phyloP scores from a whole-genome alignment of 2,797 vertebrate species.

The Paguma larvata region DNA sequence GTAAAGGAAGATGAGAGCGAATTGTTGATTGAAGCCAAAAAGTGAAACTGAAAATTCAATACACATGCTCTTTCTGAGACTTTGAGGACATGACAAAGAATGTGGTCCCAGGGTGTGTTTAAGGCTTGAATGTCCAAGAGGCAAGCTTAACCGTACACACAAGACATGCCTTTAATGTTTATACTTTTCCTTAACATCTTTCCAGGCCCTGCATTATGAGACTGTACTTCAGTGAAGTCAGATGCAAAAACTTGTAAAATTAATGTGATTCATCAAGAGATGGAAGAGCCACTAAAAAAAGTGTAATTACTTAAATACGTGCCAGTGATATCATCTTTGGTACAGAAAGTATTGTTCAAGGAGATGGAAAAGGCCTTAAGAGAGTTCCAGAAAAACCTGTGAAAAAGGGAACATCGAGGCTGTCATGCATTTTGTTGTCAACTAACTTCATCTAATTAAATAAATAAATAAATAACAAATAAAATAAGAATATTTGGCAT shows the following conservation, averaged over 20 bases:
- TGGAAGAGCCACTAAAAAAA: background rate
- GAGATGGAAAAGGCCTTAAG: background rate
- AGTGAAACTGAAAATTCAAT: slow-evolving; percentile 1
- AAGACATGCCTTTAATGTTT: background rate
- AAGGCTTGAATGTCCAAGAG: background rate
- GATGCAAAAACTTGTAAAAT: background rate
- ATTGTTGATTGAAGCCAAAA: slow-evolving; percentile 37
- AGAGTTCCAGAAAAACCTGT: background rate
- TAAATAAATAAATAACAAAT: background rate
- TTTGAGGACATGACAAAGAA: background rate
- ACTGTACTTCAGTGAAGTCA: background rate
- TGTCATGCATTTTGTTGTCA: background rate
- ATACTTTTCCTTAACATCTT: background rate
- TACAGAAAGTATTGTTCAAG: background rate
- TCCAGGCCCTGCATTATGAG: background rate
- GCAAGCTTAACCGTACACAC: background rate
- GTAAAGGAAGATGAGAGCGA: background rate
- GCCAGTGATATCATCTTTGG: background rate
- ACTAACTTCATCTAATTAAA: background rate
- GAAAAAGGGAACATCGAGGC: background rate
- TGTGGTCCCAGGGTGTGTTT: background rate
- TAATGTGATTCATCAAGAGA: background rate
- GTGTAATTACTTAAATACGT: background rate
- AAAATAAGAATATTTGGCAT: background rate
- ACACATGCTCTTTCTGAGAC: background rate